phyloP scores from a whole-genome alignment of 1,140 invertebrate genomes.

The Pseudomyrmex gracilis region DNA sequence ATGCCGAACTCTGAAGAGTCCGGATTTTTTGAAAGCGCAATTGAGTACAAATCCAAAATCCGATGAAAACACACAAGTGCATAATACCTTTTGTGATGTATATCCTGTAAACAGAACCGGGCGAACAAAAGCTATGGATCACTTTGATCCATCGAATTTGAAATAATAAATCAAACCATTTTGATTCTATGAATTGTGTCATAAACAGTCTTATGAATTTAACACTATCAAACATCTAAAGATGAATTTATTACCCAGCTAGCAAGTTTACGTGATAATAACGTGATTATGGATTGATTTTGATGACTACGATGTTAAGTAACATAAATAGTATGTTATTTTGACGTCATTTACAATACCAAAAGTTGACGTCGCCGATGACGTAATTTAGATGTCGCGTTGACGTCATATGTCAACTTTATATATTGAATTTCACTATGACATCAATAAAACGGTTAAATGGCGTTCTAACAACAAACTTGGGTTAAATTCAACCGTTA shows the following conservation, averaged over 20 bases:
- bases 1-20: conserved; percentile 94
- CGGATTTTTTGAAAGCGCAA: conserved; percentile 96
- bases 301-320: too few relatives aligned
- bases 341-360: too few relatives aligned
- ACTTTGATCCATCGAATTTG: conserved; percentile 45
- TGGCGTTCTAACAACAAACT: too few relatives aligned
- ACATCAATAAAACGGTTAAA: too few relatives aligned
- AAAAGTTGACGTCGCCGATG: too few relatives aligned
- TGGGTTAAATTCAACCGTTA: too few relatives aligned
- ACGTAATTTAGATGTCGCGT: too few relatives aligned
- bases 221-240: neutral
- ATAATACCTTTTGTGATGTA: conserved; percentile 84
- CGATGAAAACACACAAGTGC: conserved; percentile 94
- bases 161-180: neutral
- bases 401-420: too few relatives aligned
- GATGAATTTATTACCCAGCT: too few relatives aligned
- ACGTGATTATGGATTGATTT: too few relatives aligned
- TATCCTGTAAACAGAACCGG: conserved; percentile 84
- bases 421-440: too few relatives aligned
- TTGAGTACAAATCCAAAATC: conserved; percentile 95
- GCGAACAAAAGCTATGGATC: conserved; percentile 72
- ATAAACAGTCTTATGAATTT: neutral
- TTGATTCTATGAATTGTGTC: neutral
- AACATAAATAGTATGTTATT: too few relatives aligned
- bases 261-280: neutral